These are phyloP conservation scores for Lontra canadensis DNA, from an alignment of 2,113 vertebrate genomes.

Conservation along the genomic window DNA sequence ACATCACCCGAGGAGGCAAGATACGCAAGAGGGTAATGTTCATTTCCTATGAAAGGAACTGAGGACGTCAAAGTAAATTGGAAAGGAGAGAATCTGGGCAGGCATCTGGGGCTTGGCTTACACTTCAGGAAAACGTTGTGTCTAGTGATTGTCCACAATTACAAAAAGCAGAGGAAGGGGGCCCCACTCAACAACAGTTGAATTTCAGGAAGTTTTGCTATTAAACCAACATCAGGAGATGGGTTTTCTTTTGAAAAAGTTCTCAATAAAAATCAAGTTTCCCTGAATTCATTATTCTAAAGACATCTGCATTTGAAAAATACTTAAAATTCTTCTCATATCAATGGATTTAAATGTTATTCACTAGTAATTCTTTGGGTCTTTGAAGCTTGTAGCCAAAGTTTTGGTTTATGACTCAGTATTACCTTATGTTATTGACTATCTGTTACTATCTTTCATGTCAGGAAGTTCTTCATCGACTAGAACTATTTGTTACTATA, in stretches of 20 bases:
- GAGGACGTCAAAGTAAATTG: slow-evolving; percentile 49
- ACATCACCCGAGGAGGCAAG: neutral
- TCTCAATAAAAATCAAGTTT: slow-evolving; percentile 60
- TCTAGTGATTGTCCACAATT: slow-evolving; percentile 33
- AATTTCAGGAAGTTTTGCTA: slow-evolving; percentile 47
- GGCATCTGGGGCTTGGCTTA: slow-evolving; percentile 42
- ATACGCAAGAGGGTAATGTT: neutral
- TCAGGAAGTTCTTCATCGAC: slow-evolving; percentile 43
- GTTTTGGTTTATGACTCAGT: slow-evolving; percentile 68
- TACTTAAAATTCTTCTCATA: slow-evolving; percentile 77
- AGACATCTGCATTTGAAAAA: slow-evolving; percentile 73
- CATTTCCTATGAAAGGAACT: slow-evolving; percentile 66
- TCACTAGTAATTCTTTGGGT: slow-evolving; percentile 67
- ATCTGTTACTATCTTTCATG: slow-evolving; percentile 43
- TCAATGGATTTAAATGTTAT: slow-evolving; percentile 77
- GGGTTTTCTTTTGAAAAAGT: slow-evolving; percentile 37
- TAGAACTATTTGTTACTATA: slow-evolving; percentile 17
- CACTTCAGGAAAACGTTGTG: slow-evolving; percentile 2
- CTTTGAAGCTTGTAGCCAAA: slow-evolving; percentile 72
- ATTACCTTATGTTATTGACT: slow-evolving; percentile 57
- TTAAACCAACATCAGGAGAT: slow-evolving; percentile 25
- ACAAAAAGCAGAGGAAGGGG: slow-evolving; percentile 44
- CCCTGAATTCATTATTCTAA: slow-evolving; percentile 64
- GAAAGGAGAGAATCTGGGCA: slow-evolving; percentile 58
- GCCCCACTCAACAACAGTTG: neutral